A percentile compares a stretch with the other conserved stretches of the same genome.
phyloP scores from a whole-genome alignment of 2,888 invertebrate genomes.

The Micoletzkya japonica region DNA sequence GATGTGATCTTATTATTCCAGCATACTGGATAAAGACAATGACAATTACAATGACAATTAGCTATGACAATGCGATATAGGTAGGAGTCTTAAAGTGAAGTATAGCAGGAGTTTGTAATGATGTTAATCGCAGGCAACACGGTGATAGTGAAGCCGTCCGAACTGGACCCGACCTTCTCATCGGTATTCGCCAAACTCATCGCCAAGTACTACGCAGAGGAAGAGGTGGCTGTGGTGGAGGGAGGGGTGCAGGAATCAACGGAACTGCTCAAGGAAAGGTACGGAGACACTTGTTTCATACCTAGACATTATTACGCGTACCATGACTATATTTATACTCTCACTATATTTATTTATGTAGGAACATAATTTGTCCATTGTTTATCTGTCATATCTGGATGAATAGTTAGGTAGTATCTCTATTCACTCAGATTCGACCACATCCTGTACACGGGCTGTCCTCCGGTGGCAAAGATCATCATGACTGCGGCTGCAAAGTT shows the following conservation, averaged over 20 bases:
- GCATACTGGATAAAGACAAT: too few species aligned
- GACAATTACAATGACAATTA: too few species aligned
- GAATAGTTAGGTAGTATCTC: too few species aligned
- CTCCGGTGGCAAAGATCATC: slow-evolving; percentile 82
- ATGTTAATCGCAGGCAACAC: slow-evolving; percentile 75
- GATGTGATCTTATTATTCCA: too few species aligned
- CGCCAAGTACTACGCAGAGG: slow-evolving; percentile 77
- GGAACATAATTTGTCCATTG: too few species aligned
- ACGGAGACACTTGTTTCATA: not conserved
- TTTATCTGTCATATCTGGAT: too few species aligned
- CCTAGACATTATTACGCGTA: not conserved
- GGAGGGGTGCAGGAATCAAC: slow-evolving; percentile 85
- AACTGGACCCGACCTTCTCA: slow-evolving; percentile 78
- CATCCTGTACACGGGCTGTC: slow-evolving; percentile 85
- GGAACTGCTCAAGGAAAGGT: slow-evolving; percentile 78
- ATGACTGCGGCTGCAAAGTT: slow-evolving; percentile 85
- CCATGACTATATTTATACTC: too few species aligned
- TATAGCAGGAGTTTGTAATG: too few species aligned
- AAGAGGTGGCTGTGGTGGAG: slow-evolving; percentile 78
- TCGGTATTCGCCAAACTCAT: slow-evolving; percentile 76
- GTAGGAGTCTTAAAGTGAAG: too few species aligned
- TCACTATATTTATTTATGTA: too few species aligned
- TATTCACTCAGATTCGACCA: slow-evolving; percentile 77
- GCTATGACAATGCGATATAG: too few species aligned
- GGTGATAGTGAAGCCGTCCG: slow-evolving; percentile 87